Evolutionary conservation across 2,113 vertebrate genomes (phyloP).

Genomic region (Choloepus hoffmanni): DNA sequence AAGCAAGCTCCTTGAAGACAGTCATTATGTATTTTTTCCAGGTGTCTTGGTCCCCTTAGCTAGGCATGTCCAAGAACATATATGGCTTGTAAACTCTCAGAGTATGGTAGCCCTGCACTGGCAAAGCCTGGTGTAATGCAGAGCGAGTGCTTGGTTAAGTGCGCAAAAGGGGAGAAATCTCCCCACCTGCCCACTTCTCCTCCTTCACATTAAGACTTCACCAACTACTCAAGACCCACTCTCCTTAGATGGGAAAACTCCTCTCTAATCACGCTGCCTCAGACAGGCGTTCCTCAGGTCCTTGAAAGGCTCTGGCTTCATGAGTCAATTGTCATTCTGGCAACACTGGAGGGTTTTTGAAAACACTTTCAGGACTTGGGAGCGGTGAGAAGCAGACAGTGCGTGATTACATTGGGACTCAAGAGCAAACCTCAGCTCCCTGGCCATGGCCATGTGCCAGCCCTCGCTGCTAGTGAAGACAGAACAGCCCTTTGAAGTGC

Average conservation of each 20-base stretch:
- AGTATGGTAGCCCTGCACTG: accelerated
- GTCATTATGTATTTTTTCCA: not conserved
- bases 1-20: not conserved
- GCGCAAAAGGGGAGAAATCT: not conserved
- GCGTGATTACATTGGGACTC: slow-evolving; percentile 84
- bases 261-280: not conserved
- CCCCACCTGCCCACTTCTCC: not conserved
- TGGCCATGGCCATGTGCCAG: slow-evolving; percentile 77
- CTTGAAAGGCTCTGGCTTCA: slow-evolving; percentile 71
- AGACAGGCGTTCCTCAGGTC: slow-evolving; percentile 56
- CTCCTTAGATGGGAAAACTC: not conserved
- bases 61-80: not conserved
- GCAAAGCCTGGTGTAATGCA: not conserved
- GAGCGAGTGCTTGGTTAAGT: not conserved
- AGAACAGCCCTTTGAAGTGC: slow-evolving; percentile 78
- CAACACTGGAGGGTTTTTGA: slow-evolving; percentile 77
- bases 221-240: not conserved
- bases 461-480: slow-evolving; percentile 62
- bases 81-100: not conserved
- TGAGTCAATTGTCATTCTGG: slow-evolving; percentile 81
- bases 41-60: no score
- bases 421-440: slow-evolving; percentile 79
- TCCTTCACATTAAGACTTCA: not conserved
- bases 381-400: slow-evolving; percentile 82
- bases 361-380: slow-evolving; percentile 78